These are phyloP conservation scores for Thysanoteuthis rhombus DNA, from an alignment of 2,888 invertebrate genomes.

Conservation along the genomic window DNA sequence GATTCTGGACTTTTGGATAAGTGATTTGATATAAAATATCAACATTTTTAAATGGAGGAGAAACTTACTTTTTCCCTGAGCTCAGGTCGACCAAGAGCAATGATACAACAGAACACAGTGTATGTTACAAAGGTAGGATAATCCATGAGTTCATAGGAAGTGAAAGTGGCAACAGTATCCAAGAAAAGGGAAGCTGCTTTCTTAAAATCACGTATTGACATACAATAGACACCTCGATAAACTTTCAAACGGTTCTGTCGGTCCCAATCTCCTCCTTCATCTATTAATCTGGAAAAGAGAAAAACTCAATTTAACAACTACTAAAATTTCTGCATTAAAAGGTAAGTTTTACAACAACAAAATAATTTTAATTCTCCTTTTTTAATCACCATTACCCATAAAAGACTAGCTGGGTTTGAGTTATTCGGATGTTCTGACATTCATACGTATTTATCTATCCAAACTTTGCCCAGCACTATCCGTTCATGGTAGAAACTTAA, in stretches of 20 bases:
- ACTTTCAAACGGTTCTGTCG: constrained; percentile 96
- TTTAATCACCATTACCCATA: no score
- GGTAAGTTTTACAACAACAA: no score
- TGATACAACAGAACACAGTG: constrained; percentile 85
- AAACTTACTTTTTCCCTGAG: constrained; percentile 77
- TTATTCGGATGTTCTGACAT: no score
- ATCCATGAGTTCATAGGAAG: constrained; percentile 98
- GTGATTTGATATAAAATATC: background rate
- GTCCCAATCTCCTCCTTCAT: constrained; percentile 99
- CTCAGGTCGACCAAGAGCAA: constrained; percentile 83
- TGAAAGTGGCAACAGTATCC: constrained; percentile 98
- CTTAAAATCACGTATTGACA: constrained; percentile 95
- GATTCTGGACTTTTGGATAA: no score
- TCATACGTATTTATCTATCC: no score
- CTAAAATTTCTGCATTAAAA: no score
- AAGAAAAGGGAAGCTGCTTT: constrained; percentile 92
- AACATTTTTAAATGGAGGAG: background rate
- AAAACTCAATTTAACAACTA: background rate
- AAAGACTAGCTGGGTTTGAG: no score
- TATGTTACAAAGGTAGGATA: constrained; percentile 87
- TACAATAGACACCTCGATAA: constrained; percentile 86
- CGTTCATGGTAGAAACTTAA: no score
- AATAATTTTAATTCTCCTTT: no score
- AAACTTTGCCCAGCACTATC: no score
- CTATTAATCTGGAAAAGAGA: constrained; percentile 74